These are phyloP conservation scores for Synanthedon tipuliformis DNA, from an alignment of 2,888 invertebrate species.

Conservation along the genomic window DNA sequence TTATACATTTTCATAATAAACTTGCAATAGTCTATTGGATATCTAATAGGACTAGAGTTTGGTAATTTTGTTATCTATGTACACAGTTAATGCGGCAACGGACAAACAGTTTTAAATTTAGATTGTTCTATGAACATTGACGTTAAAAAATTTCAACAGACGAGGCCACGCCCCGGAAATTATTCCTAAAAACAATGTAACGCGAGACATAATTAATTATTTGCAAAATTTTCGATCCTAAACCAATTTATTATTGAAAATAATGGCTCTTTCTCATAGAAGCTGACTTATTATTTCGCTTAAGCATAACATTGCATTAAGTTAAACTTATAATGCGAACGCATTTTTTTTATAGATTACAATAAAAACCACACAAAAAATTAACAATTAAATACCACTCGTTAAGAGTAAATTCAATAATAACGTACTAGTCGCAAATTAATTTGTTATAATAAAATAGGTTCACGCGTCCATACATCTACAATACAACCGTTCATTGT, in stretches of 20 bases:
- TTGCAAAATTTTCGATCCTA: background rate
- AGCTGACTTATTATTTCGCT: background rate
- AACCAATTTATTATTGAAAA: no score
- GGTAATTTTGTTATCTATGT: constrained; percentile 39
- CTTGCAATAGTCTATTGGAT: constrained; percentile 24
- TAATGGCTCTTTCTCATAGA: no score
- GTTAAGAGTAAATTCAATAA: background rate
- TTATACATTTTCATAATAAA: constrained; percentile 14
- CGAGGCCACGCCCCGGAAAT: constrained; percentile 11
- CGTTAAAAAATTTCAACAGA: constrained; percentile 3
- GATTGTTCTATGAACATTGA: constrained; percentile 42
- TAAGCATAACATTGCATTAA: no score
- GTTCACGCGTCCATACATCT: no score
- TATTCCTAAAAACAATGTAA: background rate
- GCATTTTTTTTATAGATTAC: constrained; percentile 5
- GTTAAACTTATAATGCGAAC: constrained; percentile 5
- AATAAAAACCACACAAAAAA: constrained; percentile 6
- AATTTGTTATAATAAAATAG: no score
- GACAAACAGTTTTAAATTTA: constrained; percentile 26
- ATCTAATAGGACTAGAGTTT: constrained; percentile 55
- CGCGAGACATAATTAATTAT: background rate
- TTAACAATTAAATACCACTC: background rate
- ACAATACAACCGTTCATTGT: no score
- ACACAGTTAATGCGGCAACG: constrained; percentile 23
- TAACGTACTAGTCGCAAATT: constrained; percentile 17